Evolutionary conservation across 2,888 invertebrate species (phyloP), one percentile per base, ranked within the genome.

Genomic region (Drosophila fungiperda): DNA sequence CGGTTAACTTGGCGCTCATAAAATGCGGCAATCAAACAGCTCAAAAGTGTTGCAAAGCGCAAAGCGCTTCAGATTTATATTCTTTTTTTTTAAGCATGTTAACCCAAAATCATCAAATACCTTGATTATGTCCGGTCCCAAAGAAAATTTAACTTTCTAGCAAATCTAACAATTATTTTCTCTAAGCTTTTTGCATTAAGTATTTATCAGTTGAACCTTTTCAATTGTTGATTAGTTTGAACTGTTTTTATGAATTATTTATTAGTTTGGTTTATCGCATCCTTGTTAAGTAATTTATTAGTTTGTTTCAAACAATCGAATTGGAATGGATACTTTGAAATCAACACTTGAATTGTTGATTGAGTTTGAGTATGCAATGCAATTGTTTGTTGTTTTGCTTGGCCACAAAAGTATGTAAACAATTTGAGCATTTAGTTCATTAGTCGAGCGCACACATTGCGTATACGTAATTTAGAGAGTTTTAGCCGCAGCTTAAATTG

Each of bases 1-100:
- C 80, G 62, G 73, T 82, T 80, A 73, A 78, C 72, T 78, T 72
- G 42, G 42, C 32, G 58, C 72, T 54, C 80, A 75, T 81, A 80
- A 81, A 81, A 67, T 12, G 71, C 62, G 71, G 62, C 79, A 77
- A 62, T 67, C 72, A 66, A 81, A 81, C 58, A 71, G 76, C 70
- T 66, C 53, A 65, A 71, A 74, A 65, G 66, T 69, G 76, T 79
- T 66, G 69, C 59, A 64, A 26, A 48, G 58, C 59, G 48, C 59
- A 17, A 11, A n/a, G n/a, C 29, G 42, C 38, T 50, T 50, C 20
- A 32, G 57, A 35, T 26, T 38, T 42, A 54, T 42, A 40, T 60
- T 38, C 38, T 33, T 38, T 42, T 6, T 68, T 42, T 29, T 29
- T 26, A 45, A 45, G 45, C 23, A 45, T 45, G 8, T 45, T 45